Evolutionary conservation across 2,113 vertebrate genomes (phyloP).

Genomic region (Neolamprologus kungweensis): DNA sequence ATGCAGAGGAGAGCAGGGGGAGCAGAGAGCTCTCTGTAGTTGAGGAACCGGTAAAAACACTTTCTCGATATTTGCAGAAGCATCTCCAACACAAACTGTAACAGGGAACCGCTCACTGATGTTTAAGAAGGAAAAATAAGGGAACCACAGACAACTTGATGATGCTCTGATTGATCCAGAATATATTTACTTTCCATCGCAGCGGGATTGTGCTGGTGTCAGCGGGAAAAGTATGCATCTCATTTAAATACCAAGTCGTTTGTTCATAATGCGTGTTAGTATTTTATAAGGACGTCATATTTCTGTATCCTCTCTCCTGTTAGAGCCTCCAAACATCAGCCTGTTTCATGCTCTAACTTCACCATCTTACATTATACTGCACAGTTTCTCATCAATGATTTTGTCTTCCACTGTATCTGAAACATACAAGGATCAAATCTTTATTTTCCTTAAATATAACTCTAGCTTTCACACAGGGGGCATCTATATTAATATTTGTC

Average conservation of each 20-base stretch:
- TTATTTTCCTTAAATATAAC: background rate
- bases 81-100: background rate
- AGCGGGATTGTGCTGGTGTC: background rate
- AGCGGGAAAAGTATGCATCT: fast-evolving
- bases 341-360: fast-evolving
- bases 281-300: background rate
- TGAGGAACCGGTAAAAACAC: fast-evolving
- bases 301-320: background rate
- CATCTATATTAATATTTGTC: background rate
- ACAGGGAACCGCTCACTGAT: background rate
- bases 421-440: background rate
- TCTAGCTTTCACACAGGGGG: fast-evolving
- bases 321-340: background rate
- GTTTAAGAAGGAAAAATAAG: background rate
- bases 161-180: background rate
- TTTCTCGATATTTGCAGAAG: background rate
- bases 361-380: fast-evolving
- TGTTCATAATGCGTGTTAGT: background rate
- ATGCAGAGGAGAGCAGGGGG: background rate
- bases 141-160: background rate
- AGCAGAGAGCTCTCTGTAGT: background rate
- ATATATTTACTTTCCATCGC: background rate
- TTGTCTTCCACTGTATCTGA: fast-evolving
- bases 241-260: background rate
- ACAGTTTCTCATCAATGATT: background rate